Conservation (phyloP, 1,140 invertebrate species). For the Hylyphantes graminicola region DNA sequence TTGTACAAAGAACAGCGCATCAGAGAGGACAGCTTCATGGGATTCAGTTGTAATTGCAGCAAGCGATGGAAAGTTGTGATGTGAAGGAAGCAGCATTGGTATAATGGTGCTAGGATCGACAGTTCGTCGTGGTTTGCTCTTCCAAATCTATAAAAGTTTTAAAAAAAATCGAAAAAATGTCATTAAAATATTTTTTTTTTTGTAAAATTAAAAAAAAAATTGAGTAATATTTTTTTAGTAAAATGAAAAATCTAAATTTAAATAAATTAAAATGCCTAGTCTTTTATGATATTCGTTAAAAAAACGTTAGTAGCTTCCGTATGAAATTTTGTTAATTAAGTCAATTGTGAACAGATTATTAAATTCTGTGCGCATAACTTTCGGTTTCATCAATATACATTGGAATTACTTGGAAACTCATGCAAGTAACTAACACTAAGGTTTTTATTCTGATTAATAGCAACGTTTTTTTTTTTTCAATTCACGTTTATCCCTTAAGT, state of each 20-base stretch:
- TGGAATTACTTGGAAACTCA: too few relatives aligned
- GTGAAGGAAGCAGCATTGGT: constrained; percentile 90
- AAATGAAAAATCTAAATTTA: background rate
- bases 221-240: too few relatives aligned
- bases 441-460: too few relatives aligned
- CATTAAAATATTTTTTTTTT: background rate
- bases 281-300: too few relatives aligned
- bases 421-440: too few relatives aligned
- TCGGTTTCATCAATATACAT: too few relatives aligned
- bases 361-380: too few relatives aligned
- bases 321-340: too few relatives aligned
- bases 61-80: constrained; percentile 80
- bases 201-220: background rate
- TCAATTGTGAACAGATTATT: too few relatives aligned
- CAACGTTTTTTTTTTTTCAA: too few relatives aligned
- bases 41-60: constrained; percentile 67
- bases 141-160: constrained; percentile 78
- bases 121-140: constrained; percentile 91
- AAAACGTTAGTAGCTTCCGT: too few relatives aligned
- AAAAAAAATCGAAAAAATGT: background rate
- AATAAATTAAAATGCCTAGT: background rate
- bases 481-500: too few relatives aligned
- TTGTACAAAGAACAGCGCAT: constrained; percentile 80
- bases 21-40: constrained; percentile 77
- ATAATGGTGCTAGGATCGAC: constrained; percentile 90